phyloP scores from a whole-genome alignment of 2,797 vertebrate species.

The Philypnodon macrostomus region DNA sequence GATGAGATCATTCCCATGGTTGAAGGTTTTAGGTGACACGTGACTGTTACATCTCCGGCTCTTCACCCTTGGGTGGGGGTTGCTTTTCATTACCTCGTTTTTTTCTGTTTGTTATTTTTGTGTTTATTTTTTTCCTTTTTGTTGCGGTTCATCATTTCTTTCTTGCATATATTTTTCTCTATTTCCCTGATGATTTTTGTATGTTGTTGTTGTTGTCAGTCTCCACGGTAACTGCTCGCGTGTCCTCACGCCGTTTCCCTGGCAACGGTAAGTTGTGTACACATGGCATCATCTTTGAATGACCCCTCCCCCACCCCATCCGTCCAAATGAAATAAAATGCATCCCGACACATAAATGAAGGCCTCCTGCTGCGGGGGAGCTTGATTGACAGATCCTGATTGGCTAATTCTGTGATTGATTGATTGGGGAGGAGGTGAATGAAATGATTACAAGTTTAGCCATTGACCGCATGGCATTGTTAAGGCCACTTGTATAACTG shows the following conservation, averaged over 20 bases:
- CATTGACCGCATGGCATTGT: constrained; percentile 75
- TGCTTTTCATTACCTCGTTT: constrained; percentile 72
- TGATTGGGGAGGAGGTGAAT: constrained; percentile 73
- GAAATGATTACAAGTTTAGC: constrained; percentile 67
- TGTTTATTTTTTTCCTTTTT: constrained; percentile 39
- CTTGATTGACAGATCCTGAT: constrained; percentile 60
- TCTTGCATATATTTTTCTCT: constrained; percentile 81
- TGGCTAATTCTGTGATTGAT: constrained; percentile 69
- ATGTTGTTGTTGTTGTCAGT: constrained; percentile 86
- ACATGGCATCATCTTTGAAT: constrained; percentile 85
- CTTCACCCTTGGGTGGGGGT: constrained; percentile 66
- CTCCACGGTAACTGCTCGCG: constrained; percentile 87
- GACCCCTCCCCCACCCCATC: constrained; percentile 72
- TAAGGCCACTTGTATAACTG: constrained; percentile 69
- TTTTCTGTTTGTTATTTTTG: constrained; percentile 51
- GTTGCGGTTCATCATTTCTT: constrained; percentile 76
- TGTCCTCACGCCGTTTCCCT: constrained; percentile 85
- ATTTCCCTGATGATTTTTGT: constrained; percentile 87
- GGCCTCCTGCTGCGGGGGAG: constrained; percentile 57
- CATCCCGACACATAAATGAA: constrained; percentile 67
- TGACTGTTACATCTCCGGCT: constrained; percentile 68
- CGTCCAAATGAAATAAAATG: constrained; percentile 67
- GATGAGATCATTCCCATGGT: constrained; percentile 55
- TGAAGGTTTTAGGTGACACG: constrained; percentile 60
- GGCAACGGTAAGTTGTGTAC: constrained; percentile 87